Conservation (phyloP, 2,888 invertebrate genomes). For the Alloplasta piceator region DNA sequence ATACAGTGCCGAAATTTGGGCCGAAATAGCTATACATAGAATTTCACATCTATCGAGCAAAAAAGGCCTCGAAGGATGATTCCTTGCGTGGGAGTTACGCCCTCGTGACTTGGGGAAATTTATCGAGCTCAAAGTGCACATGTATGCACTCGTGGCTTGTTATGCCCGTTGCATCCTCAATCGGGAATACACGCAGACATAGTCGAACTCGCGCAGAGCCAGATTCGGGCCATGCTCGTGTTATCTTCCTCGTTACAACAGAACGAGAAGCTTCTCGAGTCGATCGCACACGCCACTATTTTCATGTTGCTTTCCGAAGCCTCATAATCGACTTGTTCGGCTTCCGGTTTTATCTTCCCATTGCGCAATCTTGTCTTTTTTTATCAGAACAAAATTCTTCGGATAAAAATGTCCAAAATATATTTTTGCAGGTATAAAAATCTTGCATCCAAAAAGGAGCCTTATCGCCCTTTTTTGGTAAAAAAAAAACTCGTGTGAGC, state of each 20-base stretch:
- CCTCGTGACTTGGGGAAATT: too few species aligned
- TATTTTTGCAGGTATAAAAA: too few species aligned
- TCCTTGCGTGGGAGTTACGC: too few species aligned
- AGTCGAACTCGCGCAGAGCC: neutral
- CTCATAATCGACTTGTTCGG: neutral
- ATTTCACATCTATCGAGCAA: too few species aligned
- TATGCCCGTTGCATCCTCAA: conserved; percentile 29
- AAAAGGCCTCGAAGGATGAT: too few species aligned
- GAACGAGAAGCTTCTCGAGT: conserved; percentile 45
- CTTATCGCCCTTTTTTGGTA: too few species aligned
- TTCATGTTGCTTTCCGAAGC: conserved; percentile 10
- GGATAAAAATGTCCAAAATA: too few species aligned
- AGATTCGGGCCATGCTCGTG: conserved; percentile 7
- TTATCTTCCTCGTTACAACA: conserved; percentile 48
- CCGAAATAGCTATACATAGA: too few species aligned
- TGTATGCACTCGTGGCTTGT: neutral
- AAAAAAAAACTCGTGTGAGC: too few species aligned
- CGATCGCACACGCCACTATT: conserved; percentile 39
- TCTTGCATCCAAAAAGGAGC: too few species aligned
- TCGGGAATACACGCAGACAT: conserved; percentile 4
- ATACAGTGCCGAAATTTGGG: neutral
- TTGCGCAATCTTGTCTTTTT: conserved; percentile 8
- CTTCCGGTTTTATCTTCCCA: neutral
- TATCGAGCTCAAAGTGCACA: neutral
- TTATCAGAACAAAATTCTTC: neutral